Evolutionary conservation across 2,888 invertebrate genomes (phyloP).

Genomic region (Xylocampa areola): DNA sequence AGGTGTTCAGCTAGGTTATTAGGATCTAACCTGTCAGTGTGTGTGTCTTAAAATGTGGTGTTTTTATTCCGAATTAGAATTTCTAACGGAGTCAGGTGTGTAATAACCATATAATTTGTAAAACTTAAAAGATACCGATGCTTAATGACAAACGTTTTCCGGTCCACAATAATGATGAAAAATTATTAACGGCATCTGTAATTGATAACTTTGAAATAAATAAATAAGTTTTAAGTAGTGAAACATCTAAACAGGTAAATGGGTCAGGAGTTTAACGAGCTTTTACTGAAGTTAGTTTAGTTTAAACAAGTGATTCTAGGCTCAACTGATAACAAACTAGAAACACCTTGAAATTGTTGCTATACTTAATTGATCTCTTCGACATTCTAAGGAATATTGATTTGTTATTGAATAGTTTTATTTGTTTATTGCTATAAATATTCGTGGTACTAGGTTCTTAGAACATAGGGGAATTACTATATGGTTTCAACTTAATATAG

Average conservation of each 20-base stretch:
- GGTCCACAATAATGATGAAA: slow-evolving; percentile 22
- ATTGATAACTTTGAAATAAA: slow-evolving; percentile 41
- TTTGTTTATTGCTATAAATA: background rate
- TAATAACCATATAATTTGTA: background rate
- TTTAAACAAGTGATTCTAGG: slow-evolving; percentile 35
- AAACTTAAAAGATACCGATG: background rate
- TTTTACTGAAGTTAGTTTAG: slow-evolving; percentile 38
- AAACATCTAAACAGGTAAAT: slow-evolving; percentile 23
- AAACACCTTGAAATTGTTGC: slow-evolving; percentile 33
- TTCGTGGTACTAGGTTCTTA: no score
- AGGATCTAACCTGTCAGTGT: no score
- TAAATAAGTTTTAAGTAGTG: slow-evolving; percentile 36
- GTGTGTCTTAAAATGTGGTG: no score
- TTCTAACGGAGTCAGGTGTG: background rate
- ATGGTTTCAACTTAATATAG: no score
- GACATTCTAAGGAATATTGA: slow-evolving; percentile 32
- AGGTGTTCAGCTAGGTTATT: no score
- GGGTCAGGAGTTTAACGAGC: slow-evolving; percentile 42
- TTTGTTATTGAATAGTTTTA: background rate
- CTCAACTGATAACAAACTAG: slow-evolving; percentile 34
- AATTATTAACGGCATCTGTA: slow-evolving; percentile 23
- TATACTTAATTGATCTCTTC: slow-evolving; percentile 25
- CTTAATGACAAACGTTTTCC: slow-evolving; percentile 2
- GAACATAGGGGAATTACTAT: no score
- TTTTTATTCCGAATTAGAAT: background rate